These are phyloP conservation scores for Sylvia atricapilla DNA, from an alignment of 2,113 vertebrate species.

Conservation along the genomic window DNA sequence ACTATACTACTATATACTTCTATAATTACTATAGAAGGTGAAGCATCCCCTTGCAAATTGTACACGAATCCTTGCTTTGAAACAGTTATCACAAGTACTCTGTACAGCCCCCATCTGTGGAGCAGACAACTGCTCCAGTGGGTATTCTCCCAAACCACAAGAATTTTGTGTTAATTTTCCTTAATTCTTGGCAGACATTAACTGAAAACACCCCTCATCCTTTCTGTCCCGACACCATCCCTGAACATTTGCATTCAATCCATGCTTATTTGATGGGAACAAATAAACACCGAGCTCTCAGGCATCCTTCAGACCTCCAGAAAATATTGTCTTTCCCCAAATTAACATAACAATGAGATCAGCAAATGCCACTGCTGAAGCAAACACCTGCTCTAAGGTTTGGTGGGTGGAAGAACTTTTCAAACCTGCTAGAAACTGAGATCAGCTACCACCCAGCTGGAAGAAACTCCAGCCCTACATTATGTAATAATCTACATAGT, in stretches of 20 bases:
- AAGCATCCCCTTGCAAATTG: not conserved
- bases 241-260: not conserved
- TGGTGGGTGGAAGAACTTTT: not conserved
- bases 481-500: not conserved
- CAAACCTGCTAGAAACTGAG: not conserved
- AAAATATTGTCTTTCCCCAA: not conserved
- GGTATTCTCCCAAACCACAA: not conserved
- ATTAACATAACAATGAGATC: not conserved
- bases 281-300: not conserved
- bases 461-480: not conserved
- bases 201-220: not conserved
- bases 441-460: not conserved
- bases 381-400: not conserved
- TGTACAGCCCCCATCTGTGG: not conserved
- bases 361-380: not conserved
- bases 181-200: constrained; percentile 11
- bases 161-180: not conserved
- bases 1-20: no score
- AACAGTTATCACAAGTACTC: not conserved
- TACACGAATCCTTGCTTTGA: not conserved
- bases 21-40: not conserved
- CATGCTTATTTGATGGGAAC: not conserved
- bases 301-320: not conserved
- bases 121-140: not conserved
- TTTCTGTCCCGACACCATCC: not conserved